Base-by-base conservation (phyloP, 92 coral and sea anemone species). In the Chrysogorgia sp. region DNA sequence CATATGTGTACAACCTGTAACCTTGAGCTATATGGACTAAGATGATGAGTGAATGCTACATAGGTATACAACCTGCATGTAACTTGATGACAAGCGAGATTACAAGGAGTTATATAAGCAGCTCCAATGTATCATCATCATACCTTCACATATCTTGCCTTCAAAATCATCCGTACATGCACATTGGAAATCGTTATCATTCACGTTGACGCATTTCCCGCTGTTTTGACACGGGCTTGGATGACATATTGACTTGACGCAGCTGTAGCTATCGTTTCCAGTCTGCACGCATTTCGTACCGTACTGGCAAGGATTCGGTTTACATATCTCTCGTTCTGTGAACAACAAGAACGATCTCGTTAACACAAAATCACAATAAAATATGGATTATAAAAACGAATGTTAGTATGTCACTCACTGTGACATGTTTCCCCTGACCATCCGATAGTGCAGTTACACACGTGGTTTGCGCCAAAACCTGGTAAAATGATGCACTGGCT, bases 221-320 rank as follows among this genome's bases (percentile, higher is more conserved):
- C 80, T 85, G 58, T 96, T 87, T 80, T 78, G 82, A 52, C 99
- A 96, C 13, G 99, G 99, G 83, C 89, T 91, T 7, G 99, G 99
- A 65, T 91, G 88, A 35, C 99, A 96, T 57, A 96, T 85, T 19
- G 90, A 91, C 80, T 96, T 96, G 8, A 96, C 99, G 52, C 99
- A 96, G 58, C 92, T 96, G 59, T 96, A 96, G 26, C 97, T 92
- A 68, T 91, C 99, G 0, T 40, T 48, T 17, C 96, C 92, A 19
- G 92, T 91, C 63, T 96, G 96, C 40, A 81, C 83, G 47, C 99
- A 96, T 62, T 96, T 96, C 83, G 90, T 90, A 21, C 96, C 94
- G 62, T 85, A 96, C 80, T 91, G 99, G 70, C 99, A 96, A 0
- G 99, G 99, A 63, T 96, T 96, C 10, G 99, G 98, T 71, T 91